Percentiles rank a stretch among this genome's conserved stretches.
phyloP scores from a whole-genome alignment of 1,140 invertebrate species.

The silkworm (Bombyx mori) region DNA sequence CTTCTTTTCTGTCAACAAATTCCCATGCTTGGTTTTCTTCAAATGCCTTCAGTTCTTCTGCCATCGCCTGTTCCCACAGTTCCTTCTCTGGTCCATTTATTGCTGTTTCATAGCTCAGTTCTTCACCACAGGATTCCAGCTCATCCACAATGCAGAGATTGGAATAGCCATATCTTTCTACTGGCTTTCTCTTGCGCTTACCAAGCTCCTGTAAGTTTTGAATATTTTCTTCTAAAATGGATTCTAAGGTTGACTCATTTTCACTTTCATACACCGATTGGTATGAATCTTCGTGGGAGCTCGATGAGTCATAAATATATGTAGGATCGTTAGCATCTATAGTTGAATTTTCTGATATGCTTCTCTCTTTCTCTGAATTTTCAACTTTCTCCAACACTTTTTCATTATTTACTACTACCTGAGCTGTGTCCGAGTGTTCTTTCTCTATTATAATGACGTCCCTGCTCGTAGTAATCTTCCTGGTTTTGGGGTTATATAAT shows the following conservation, averaged over 20 bases:
- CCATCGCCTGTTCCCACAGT: not conserved
- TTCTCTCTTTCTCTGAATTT: slow-evolving; percentile 6
- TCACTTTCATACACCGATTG: slow-evolving; percentile 1
- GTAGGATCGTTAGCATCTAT: slow-evolving; percentile 11
- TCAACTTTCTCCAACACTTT: not conserved
- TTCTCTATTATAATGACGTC: slow-evolving; percentile 19
- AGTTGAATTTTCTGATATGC: slow-evolving; percentile 11
- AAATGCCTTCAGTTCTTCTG: slow-evolving; percentile 1
- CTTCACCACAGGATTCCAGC: not conserved
- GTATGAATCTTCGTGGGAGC: slow-evolving; percentile 10
- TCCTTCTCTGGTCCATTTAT: not conserved
- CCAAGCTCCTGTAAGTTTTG: not conserved
- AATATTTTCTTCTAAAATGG: slow-evolving; percentile 2
- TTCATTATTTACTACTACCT: slow-evolving; percentile 10
- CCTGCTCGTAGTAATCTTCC: slow-evolving; percentile 12
- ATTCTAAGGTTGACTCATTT: not conserved
- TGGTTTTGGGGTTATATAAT: slow-evolving; percentile 12
- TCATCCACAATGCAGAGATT: slow-evolving; percentile 6
- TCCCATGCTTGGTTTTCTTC: slow-evolving; percentile 14
- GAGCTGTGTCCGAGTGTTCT: not conserved
- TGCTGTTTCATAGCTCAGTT: not conserved
- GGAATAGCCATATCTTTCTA: slow-evolving; percentile 8
- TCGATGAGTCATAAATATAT: not conserved
- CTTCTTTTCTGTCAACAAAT: slow-evolving; percentile 4
- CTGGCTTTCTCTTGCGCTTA: slow-evolving; percentile 1